These are phyloP conservation scores for Scaptomyza hsui DNA, from an alignment of 1,140 invertebrate species.

Conservation along the genomic window DNA sequence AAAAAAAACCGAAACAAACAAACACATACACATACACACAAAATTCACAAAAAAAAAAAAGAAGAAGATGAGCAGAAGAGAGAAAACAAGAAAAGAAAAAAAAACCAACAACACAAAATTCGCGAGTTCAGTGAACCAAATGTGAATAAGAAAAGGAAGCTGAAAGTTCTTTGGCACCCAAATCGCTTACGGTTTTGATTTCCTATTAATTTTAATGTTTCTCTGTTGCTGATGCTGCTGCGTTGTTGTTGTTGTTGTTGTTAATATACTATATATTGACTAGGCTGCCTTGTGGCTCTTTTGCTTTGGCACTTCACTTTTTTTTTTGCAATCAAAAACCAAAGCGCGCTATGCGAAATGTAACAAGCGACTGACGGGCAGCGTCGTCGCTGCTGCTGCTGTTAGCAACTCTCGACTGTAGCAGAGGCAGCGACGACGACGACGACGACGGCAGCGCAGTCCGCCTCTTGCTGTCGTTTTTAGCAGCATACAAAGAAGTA, in stretches of 20 bases:
- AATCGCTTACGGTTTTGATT: conserved; percentile 34
- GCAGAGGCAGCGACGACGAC: conserved; percentile 11
- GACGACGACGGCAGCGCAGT: conserved; percentile 19
- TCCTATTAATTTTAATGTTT: conserved; percentile 25
- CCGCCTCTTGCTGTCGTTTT: conserved; percentile 12
- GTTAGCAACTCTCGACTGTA: conserved; percentile 30
- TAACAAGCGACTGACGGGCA: conserved; percentile 42
- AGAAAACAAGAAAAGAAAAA: conserved; percentile 14
- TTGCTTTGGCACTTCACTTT: conserved; percentile 31
- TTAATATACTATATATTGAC: neutral
- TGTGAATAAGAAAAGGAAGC: conserved; percentile 30
- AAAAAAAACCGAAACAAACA: neutral
- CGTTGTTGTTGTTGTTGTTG: conserved; percentile 14
- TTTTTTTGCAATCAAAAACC: conserved; percentile 41
- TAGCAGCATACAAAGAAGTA: conserved; percentile 37
- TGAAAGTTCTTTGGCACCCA: conserved; percentile 32
- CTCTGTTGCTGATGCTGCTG: neutral
- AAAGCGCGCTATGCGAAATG: conserved; percentile 47
- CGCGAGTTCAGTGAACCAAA: conserved; percentile 30
- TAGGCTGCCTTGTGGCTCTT: neutral
- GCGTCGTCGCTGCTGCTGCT: conserved; percentile 11
- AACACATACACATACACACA: conserved; percentile 1
- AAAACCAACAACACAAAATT: conserved; percentile 10
- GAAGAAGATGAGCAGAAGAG: conserved; percentile 10
- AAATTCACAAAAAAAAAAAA: conserved; percentile 53